A percentile compares a stretch with the other conserved stretches of the same genome.
Evolutionary conservation across 2,888 invertebrate species (phyloP).

Genomic region (Drosophila acutilabella): DNA sequence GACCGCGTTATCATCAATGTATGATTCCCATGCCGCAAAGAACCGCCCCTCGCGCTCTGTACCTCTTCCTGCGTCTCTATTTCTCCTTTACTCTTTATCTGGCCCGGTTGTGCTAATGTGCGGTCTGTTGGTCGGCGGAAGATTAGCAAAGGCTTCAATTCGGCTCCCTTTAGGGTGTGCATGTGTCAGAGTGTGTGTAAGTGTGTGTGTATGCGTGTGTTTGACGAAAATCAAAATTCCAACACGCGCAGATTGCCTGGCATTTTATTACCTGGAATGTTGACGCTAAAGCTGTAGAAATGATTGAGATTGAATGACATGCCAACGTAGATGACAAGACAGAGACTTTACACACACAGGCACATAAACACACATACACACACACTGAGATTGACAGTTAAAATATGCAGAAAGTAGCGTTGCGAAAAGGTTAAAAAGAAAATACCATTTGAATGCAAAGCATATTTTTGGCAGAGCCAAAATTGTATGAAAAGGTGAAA

Average conservation of each 20-base stretch:
- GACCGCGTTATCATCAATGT: constrained; percentile 74
- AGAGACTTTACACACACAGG: constrained; percentile 25
- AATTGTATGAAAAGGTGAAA: constrained; percentile 52
- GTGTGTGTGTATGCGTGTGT: constrained; percentile 1
- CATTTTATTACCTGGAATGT: constrained; percentile 77
- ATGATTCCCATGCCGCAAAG: constrained; percentile 46
- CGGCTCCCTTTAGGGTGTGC: constrained; percentile 20
- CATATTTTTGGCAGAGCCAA: constrained; percentile 64
- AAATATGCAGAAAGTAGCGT: constrained; percentile 61
- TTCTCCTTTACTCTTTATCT: background rate
- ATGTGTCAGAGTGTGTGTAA: no score
- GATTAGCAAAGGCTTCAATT: constrained; percentile 62
- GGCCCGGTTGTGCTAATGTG: constrained; percentile 69
- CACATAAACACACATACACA: constrained; percentile 9
- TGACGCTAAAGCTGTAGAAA: constrained; percentile 70
- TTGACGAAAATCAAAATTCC: constrained; percentile 72
- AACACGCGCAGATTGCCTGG: constrained; percentile 76
- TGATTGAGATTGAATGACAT: constrained; percentile 78
- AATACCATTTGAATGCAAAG: constrained; percentile 77
- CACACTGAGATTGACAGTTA: constrained; percentile 22
- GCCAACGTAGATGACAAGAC: constrained; percentile 55
- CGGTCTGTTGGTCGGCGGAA: constrained; percentile 69
- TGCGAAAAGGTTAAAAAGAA: constrained; percentile 54
- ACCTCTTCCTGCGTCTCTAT: no score
- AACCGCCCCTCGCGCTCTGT: background rate